phyloP scores from a whole-genome alignment of 2,888 invertebrate genomes.

The Xiphydria camelus region DNA sequence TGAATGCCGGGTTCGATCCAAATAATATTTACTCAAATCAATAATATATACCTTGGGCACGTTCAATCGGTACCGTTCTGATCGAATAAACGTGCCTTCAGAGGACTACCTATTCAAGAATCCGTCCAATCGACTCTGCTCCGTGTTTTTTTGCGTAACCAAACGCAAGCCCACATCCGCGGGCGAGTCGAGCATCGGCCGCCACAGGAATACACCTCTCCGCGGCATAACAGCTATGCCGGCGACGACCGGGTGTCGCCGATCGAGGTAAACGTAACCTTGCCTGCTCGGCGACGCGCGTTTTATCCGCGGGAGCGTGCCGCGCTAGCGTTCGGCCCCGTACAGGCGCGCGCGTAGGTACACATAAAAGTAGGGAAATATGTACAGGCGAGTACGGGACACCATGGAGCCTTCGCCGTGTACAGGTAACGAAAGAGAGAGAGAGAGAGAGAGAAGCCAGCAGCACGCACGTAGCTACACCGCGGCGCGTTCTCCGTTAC shows the following conservation, averaged over 20 bases:
- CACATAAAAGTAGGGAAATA: too few species aligned
- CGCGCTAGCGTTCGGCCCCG: too few species aligned
- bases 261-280: slow-evolving; percentile 36
- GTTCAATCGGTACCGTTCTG: too few species aligned
- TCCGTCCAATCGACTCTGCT: too few species aligned
- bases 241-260: slow-evolving; percentile 31
- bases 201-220: slow-evolving; percentile 36
- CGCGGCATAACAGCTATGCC: slow-evolving; percentile 27
- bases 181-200: slow-evolving; percentile 15
- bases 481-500: slow-evolving; percentile 30
- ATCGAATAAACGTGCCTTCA: too few species aligned
- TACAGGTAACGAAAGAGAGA: neutral
- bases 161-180: slow-evolving; percentile 6
- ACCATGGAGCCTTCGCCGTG: neutral
- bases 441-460: neutral
- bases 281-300: slow-evolving; percentile 26
- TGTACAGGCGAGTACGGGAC: neutral
- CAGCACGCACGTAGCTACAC: slow-evolving; percentile 6
- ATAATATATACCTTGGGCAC: too few species aligned
- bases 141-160: too few species aligned
- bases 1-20: too few species aligned
- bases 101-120: too few species aligned
- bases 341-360: too few species aligned
- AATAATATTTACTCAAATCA: too few species aligned
- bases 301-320: slow-evolving; percentile 12